Evolutionary conservation across 2,113 vertebrate genomes (phyloP).

Genomic region (Dipodomys merriami): DNA sequence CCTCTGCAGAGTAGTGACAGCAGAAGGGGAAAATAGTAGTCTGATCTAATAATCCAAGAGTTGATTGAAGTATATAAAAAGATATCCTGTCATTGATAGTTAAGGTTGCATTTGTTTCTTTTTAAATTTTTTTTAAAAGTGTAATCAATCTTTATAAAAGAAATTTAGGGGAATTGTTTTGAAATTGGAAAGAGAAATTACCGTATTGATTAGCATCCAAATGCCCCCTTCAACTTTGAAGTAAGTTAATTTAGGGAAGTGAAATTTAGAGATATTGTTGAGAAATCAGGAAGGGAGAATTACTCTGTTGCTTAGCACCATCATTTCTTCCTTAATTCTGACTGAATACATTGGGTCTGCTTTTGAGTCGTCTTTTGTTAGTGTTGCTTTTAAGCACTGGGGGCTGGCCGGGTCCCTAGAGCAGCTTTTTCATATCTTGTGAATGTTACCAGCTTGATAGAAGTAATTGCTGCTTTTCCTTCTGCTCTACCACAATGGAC

Average conservation of each 20-base stretch:
- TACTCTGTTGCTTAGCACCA: background rate
- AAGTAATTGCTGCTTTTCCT: background rate
- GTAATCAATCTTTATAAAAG: conserved; percentile 41
- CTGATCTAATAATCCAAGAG: conserved; percentile 39
- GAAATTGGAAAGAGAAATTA: conserved; percentile 24
- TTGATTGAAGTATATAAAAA: conserved; percentile 23
- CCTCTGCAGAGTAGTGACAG: conserved; percentile 30
- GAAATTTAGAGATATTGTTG: conserved; percentile 17
- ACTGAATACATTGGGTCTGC: background rate
- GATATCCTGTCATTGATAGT: background rate
- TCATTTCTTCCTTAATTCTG: background rate
- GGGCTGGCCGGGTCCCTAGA: background rate
- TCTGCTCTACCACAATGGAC: background rate
- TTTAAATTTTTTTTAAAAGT: conserved; percentile 28
- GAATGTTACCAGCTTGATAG: background rate
- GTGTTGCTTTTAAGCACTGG: background rate
- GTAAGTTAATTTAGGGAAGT: conserved; percentile 45
- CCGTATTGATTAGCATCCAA: background rate
- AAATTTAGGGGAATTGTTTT: conserved; percentile 19
- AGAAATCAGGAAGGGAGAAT: background rate
- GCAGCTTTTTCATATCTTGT: background rate
- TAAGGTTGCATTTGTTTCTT: conserved; percentile 49
- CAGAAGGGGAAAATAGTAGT: conserved; percentile 7
- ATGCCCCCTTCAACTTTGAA: conserved; percentile 23
- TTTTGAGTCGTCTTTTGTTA: background rate